Evolutionary conservation across 2,797 vertebrate species (phyloP), one percentile per base, ranked within the genome.

Genomic region (Rhinella marina): DNA sequence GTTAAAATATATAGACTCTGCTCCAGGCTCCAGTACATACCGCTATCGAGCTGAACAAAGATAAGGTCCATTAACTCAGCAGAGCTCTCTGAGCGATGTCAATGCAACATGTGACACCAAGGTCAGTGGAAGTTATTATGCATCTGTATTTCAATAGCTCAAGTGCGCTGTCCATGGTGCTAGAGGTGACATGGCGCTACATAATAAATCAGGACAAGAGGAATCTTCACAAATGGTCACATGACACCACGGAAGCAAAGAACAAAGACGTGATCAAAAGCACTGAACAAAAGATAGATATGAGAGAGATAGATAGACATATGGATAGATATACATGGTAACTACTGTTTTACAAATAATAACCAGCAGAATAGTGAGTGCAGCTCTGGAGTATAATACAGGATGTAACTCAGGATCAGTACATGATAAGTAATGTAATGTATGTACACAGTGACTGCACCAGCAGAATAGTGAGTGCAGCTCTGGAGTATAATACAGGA

Each of bases 121-220:
- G 82, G 82, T 84, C 82, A 84, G 25, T 23, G 68, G 27, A 72
- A 73, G 27, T 59, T 72, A 84, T 73, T n/a, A 29, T 56, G 52
- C 64, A 56, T 32, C 16, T 59, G 82, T n/a, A 84, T 57, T 41
- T 84, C 82, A 59, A 72, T 83, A 32, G 25, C 50, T 72, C 25
- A 8, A 72, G 81, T 70, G 1, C 12, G 32, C 81, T 6, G 62
- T 54, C 48, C 62, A 27, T 50, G 62, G n/a, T 82, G 62, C 77
- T 59, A 16, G 17, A 54, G 27, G n/a, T n/a, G 50, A 80, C 52
- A 12, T 23, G 19, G 29, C 8, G 56, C 27, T 7, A 23, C 48
- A 73, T 57, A 57, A 57, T 27, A 70, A 23, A 27, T 50, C 81
- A 68, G 13, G 62, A 14, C 17, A 12, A 9, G 32, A 56, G 14